These are phyloP conservation scores for Botia almorhae DNA, from an alignment of 2,797 vertebrate species.

Conservation along the genomic window DNA sequence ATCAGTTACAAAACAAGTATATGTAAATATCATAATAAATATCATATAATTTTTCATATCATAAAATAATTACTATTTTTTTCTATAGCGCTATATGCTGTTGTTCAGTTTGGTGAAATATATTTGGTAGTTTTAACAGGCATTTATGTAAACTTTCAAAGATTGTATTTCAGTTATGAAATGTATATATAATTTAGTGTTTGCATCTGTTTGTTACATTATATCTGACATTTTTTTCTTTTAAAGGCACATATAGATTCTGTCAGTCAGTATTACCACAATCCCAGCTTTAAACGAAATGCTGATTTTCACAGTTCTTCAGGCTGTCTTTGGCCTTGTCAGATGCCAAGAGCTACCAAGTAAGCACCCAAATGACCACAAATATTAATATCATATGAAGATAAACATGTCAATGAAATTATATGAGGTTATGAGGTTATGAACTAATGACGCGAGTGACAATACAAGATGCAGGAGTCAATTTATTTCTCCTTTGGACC, in stretches of 20 bases:
- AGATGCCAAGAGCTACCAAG: conserved; percentile 75
- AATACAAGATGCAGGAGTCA: background rate
- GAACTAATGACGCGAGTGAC: too few species aligned
- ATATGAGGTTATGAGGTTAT: background rate
- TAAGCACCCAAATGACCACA: conserved; percentile 64
- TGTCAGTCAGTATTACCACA: conserved; percentile 61
- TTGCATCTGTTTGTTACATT: background rate
- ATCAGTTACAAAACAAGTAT: background rate
- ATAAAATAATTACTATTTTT: too few species aligned
- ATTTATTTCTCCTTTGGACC: conserved; percentile 46
- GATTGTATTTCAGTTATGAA: background rate
- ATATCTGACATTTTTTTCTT: conserved; percentile 7
- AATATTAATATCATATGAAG: too few species aligned
- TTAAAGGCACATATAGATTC: conserved; percentile 70
- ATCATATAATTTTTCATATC: too few species aligned
- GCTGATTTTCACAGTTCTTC: conserved; percentile 68
- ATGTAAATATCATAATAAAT: background rate
- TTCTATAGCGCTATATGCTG: background rate
- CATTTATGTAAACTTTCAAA: background rate
- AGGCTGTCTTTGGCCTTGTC: conserved; percentile 64
- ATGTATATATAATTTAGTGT: background rate
- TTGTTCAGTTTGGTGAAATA: background rate
- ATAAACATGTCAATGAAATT: background rate
- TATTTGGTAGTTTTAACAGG: background rate
- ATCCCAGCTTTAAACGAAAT: conserved; percentile 67